These are phyloP conservation scores for Dendrolimus houi DNA, from an alignment of 2,888 invertebrate species.

Conservation along the genomic window DNA sequence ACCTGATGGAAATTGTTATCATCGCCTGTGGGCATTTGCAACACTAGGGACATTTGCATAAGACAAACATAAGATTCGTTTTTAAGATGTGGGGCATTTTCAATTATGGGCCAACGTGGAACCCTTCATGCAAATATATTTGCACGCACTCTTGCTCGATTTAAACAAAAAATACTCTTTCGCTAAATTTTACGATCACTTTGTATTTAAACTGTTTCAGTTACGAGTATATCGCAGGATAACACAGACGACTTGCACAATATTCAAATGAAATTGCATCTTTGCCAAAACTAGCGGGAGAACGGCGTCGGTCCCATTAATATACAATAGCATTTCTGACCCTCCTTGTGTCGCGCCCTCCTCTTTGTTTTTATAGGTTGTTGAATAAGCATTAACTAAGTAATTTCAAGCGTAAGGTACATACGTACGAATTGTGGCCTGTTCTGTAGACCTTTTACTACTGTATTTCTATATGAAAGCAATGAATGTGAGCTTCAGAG, in stretches of 20 bases:
- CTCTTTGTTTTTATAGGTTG: constrained; percentile 71
- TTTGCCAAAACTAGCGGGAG: constrained; percentile 73
- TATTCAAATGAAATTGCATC: constrained; percentile 77
- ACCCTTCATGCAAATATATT: no score
- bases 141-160: no score
- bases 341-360: constrained; percentile 51
- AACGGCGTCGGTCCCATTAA: constrained; percentile 70
- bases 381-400: constrained; percentile 64
- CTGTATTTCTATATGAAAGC: not conserved
- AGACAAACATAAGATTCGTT: no score
- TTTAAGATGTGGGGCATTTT: no score
- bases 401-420: constrained; percentile 45
- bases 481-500: not conserved
- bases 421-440: constrained; percentile 45
- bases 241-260: constrained; percentile 69
- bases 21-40: no score
- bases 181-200: constrained; percentile 54
- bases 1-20: no score
- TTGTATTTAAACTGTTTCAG: constrained; percentile 65
- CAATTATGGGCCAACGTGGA: no score
- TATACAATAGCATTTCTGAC: constrained; percentile 69
- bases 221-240: constrained; percentile 54
- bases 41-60: no score
- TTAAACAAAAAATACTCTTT: not conserved
- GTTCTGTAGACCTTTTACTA: not conserved